Conservation (phyloP, 1,140 invertebrate genomes). For the Drosophila jambulina region DNA sequence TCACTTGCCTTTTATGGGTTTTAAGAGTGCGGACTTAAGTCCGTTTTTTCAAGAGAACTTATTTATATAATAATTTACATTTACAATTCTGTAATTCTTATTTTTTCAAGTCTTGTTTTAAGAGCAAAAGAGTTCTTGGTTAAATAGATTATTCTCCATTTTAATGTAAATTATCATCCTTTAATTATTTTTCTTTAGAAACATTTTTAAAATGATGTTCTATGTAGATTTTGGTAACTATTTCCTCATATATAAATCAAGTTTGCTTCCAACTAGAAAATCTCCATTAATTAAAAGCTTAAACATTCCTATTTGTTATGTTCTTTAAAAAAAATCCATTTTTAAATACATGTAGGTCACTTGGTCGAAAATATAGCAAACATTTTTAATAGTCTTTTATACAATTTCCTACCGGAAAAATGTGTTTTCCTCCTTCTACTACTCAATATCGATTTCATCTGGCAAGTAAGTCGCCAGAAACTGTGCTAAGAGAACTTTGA, state of each 20-base stretch:
- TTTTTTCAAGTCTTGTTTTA: neutral
- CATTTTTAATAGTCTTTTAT: neutral
- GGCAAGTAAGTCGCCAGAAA: conserved; percentile 6
- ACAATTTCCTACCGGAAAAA: conserved; percentile 4
- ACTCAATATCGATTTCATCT: conserved; percentile 41
- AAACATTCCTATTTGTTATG: neutral
- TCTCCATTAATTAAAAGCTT: neutral
- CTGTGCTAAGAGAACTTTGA: conserved; percentile 35
- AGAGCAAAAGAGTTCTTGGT: neutral
- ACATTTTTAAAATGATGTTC: neutral
- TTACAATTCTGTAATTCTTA: too few species aligned
- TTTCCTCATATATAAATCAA: neutral
- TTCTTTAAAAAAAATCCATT: neutral
- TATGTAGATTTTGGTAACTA: too few species aligned
- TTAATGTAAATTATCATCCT: neutral
- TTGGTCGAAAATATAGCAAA: neutral
- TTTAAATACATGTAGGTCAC: conserved; percentile 5
- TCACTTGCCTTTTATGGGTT: neutral
- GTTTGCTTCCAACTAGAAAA: neutral
- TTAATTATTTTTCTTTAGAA: neutral
- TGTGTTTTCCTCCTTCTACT: neutral
- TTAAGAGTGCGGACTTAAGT: neutral
- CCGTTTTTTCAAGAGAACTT: neutral
- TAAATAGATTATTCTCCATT: neutral
- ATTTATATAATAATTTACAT: neutral